phyloP scores from a whole-genome alignment of 2,797 vertebrate genomes.

The Chelidonichthys spinosus region DNA sequence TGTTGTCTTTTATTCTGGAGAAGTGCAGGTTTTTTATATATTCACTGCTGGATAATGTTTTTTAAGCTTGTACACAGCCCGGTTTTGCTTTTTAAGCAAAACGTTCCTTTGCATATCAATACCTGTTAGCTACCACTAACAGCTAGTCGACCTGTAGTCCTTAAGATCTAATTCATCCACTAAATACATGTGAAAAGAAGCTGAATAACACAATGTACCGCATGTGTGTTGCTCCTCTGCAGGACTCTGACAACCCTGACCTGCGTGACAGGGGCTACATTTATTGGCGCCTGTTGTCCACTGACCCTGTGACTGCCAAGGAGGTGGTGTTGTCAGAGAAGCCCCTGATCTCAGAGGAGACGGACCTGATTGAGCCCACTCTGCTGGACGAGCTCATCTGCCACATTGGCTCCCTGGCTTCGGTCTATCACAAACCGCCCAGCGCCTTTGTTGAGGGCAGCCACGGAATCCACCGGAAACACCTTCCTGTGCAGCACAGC shows the following conservation, averaged over 20 bases:
- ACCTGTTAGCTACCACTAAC: too few species aligned
- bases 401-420: constrained; percentile 96
- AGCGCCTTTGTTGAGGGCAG: constrained; percentile 98
- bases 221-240: neutral
- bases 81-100: neutral
- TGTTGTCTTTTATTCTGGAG: neutral
- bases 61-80: neutral
- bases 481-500: constrained; percentile 96
- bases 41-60: neutral
- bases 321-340: constrained; percentile 98
- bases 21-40: neutral
- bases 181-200: neutral
- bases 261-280: constrained; percentile 97
- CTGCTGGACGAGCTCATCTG: constrained; percentile 96
- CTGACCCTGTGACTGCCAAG: constrained; percentile 97
- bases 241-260: constrained; percentile 99
- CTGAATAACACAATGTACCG: neutral
- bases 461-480: constrained; percentile 96
- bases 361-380: constrained; percentile 95
- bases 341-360: constrained; percentile 97
- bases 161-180: neutral
- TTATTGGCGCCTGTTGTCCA: constrained; percentile 98
- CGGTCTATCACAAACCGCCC: constrained; percentile 97
- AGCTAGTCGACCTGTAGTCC: too few species aligned
- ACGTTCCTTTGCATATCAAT: too few species aligned